These are phyloP conservation scores for Gnathonemus echidnorhynchus DNA, from an alignment of 2,113 vertebrate species.

Conservation along the genomic window DNA sequence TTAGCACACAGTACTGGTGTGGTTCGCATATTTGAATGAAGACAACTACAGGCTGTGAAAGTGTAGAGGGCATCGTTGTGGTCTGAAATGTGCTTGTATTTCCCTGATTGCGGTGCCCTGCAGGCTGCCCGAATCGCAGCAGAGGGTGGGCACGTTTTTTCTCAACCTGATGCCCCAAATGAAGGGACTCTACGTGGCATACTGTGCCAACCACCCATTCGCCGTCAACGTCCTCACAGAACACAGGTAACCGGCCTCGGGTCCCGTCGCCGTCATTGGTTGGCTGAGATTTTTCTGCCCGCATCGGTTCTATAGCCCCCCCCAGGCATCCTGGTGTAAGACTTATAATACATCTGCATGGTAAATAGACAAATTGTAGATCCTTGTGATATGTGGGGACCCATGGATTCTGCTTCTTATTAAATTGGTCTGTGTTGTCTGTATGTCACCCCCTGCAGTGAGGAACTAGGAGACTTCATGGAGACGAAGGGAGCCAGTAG, in stretches of 20 bases:
- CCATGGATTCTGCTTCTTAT: not conserved
- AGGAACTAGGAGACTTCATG: constrained; percentile 92
- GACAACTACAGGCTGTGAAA: not conserved
- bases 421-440: not conserved
- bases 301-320: not conserved
- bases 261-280: too few relatives aligned
- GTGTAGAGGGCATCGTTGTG: not conserved
- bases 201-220: constrained; percentile 91
- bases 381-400: not conserved
- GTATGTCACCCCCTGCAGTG: constrained; percentile 53
- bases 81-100: not conserved
- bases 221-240: constrained; percentile 89
- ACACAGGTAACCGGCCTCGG: constrained; percentile 65
- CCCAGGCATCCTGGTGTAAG: not conserved
- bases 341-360: not conserved
- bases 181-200: constrained; percentile 77
- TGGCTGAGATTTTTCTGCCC: not conserved
- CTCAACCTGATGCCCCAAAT: constrained; percentile 82
- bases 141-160: constrained; percentile 89
- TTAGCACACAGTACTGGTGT: not conserved
- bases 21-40: not conserved
- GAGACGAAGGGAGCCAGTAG: constrained; percentile 81
- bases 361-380: not conserved
- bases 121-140: constrained; percentile 85
- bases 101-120: not conserved